Base-by-base conservation (phyloP, 1,140 invertebrate species). In the Dendroctonus ponderosae region DNA sequence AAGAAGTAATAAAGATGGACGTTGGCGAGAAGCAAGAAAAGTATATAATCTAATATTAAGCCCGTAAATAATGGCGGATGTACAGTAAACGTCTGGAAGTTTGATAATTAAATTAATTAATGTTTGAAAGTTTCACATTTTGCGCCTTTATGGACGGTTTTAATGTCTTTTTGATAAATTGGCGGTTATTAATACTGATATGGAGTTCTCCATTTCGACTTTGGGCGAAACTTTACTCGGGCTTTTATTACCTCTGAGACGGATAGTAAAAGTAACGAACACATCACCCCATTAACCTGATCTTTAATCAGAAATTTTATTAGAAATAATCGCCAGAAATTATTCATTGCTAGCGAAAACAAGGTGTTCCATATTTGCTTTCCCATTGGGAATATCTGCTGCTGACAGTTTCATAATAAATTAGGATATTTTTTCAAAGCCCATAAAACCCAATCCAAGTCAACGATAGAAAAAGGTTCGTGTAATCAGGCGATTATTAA, bases 101-200 rank as follows among this genome's bases (percentile, higher is more conserved):
- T 75, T 73, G 68, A 71, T 74, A 75, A 75, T 75, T 74, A 75
- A 75, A 73, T 74, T 74, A 75, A 75, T 75, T 74, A 74, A 75
- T 74, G 74, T 75, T 71, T 67, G 56, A 70, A 74, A 74, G 67
- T 70, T 74, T 70, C 67, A 54, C 66, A 69, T 70, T 71, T 69
- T 70, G 63, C 67, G 63, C 66, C 67, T 73, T 74, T 70, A 69
- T 70, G 69, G 65, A 61, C 49, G 11, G 65, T 62, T 73, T 73
- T 73, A 74, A 75, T 71, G 73, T 73, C 74, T 74, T 75, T 74
- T 72, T 74, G 74, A 73, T 75, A 74, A 75, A 75, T 75, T 75
- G 74, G 70, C 72, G 73, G 71, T 75, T 74, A 75, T 75, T 75
- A 74, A 72, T 72, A 74, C 63, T 68, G 74, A 74, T 70, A 75